Evolutionary conservation across 2,113 vertebrate genomes (phyloP).

Genomic region (Brachypodius melanocephalos): DNA sequence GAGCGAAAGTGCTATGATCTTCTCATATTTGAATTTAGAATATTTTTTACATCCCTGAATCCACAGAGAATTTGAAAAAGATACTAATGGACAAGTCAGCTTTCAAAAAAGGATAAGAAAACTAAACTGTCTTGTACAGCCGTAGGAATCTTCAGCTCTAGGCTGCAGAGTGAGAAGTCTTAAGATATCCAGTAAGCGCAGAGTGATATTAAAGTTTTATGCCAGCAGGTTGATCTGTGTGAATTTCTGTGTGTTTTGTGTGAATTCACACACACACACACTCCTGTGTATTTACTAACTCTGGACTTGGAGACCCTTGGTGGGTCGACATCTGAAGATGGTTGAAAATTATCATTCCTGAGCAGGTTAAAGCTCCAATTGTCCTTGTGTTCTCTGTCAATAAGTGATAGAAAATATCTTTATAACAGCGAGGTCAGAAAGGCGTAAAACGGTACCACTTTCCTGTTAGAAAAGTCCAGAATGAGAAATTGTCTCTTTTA

Average conservation of each 20-base stretch:
- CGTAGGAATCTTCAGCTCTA: neutral
- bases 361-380: neutral
- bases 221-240: neutral
- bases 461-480: neutral
- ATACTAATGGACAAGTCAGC: neutral
- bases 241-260: neutral
- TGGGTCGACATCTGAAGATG: neutral
- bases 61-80: neutral
- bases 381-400: neutral
- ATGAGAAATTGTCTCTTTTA: neutral
- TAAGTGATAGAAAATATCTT: neutral
- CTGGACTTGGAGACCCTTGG: neutral
- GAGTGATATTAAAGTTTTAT: neutral
- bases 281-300: neutral
- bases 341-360: neutral
- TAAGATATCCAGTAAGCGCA: neutral
- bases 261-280: neutral
- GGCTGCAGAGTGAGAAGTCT: neutral
- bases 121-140: neutral
- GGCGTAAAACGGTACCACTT: neutral
- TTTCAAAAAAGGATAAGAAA: neutral
- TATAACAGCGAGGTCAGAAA: neutral
- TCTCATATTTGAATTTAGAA: neutral
- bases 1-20: neutral
- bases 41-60: neutral